These are phyloP conservation scores for Lissocephala sabroskyi DNA, from an alignment of 2,888 invertebrate genomes.

Conservation along the genomic window DNA sequence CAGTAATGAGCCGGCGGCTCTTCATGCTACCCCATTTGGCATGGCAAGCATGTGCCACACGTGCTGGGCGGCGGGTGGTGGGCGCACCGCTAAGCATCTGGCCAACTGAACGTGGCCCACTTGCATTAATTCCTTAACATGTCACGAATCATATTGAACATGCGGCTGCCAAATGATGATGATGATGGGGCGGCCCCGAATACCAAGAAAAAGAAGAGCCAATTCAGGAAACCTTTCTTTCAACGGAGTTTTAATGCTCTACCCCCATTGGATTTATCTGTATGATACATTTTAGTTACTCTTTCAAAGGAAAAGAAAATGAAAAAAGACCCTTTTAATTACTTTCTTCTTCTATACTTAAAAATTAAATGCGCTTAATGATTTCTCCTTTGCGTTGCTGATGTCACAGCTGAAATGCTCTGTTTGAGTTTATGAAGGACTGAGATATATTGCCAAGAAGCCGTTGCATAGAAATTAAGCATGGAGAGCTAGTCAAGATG, in stretches of 20 bases:
- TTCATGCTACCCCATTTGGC: slow-evolving; percentile 54
- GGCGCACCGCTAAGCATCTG: neutral
- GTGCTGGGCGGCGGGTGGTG: slow-evolving; percentile 21
- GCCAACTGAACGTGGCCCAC: slow-evolving; percentile 10
- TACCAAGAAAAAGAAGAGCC: too few species aligned
- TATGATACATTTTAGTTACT: too few species aligned
- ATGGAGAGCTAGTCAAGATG: slow-evolving; percentile 55
- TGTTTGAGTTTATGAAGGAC: too few species aligned
- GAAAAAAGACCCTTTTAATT: too few species aligned
- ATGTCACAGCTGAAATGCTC: slow-evolving; percentile 12
- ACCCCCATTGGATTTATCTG: too few species aligned
- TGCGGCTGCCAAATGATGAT: slow-evolving; percentile 63
- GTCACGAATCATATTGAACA: slow-evolving; percentile 70
- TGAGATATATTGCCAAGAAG: neutral
- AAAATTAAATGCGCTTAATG: too few species aligned
- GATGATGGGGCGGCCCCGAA: slow-evolving; percentile 32
- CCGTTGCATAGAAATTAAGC: slow-evolving; percentile 15
- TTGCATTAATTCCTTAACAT: slow-evolving; percentile 66
- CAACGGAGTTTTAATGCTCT: too few species aligned
- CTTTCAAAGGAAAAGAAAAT: too few species aligned
- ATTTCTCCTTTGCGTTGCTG: neutral
- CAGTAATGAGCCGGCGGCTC: slow-evolving; percentile 45
- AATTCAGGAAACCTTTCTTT: too few species aligned
- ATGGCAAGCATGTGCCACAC: slow-evolving; percentile 63
- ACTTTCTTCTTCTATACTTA: too few species aligned